Conservation (phyloP, 2,113 vertebrate species). For the Leiothrix lutea region DNA sequence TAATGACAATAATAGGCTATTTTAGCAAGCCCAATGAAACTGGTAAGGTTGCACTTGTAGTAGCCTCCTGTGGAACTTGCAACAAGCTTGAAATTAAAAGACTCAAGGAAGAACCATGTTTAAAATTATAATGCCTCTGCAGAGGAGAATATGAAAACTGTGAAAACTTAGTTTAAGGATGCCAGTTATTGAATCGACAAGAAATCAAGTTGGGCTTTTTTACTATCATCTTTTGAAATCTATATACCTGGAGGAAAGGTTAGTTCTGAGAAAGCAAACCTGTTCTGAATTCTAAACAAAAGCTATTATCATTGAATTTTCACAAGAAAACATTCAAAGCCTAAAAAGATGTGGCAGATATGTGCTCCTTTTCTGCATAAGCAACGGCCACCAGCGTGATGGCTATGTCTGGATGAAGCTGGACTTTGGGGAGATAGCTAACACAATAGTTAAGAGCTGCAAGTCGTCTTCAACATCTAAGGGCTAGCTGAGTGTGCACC, state of each 20-base stretch:
- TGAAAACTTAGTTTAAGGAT: neutral
- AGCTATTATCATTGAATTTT: neutral
- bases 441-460: accelerated
- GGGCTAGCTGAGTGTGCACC: neutral
- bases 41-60: neutral
- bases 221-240: neutral
- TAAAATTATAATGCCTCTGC: neutral
- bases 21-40: neutral
- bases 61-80: neutral
- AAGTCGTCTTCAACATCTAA: neutral
- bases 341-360: neutral
- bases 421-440: neutral
- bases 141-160: neutral
- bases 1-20: neutral
- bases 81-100: neutral
- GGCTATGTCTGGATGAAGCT: neutral
- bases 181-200: neutral
- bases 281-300: neutral
- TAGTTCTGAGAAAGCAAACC: neutral
- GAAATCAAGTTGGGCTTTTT: neutral
- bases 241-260: neutral
- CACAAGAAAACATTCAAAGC: neutral
- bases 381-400: neutral
- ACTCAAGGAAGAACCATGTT: neutral
- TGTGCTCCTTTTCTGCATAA: neutral